phyloP scores from a whole-genome alignment of 2,113 vertebrate genomes.

The Laticauda laticaudata region DNA sequence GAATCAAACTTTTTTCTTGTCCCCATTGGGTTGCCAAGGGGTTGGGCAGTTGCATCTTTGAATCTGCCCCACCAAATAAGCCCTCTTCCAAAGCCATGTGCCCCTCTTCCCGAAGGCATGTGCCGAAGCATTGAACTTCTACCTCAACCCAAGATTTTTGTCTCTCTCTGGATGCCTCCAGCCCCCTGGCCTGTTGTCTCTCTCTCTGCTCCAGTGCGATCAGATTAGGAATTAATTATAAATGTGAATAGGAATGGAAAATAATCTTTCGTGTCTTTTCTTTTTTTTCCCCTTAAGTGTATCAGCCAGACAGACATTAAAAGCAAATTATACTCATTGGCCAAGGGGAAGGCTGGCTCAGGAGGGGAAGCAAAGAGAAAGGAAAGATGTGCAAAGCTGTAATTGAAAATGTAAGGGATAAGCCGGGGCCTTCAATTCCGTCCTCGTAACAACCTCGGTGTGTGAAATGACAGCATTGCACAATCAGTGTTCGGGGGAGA shows the following conservation, averaged over 20 bases:
- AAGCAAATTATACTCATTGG: conserved; percentile 54
- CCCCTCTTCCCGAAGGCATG: background rate
- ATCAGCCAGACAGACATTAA: conserved; percentile 41
- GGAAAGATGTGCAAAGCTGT: conserved; percentile 16
- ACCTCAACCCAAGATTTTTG: background rate
- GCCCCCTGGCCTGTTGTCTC: background rate
- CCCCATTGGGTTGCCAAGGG: background rate
- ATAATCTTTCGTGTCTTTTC: background rate
- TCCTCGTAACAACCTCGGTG: background rate
- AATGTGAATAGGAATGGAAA: conserved; percentile 26
- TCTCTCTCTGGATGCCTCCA: background rate
- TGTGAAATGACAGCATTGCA: background rate
- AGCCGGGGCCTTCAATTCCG: rapidly evolving
- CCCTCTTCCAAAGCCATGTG: rapidly evolving
- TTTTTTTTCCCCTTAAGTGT: conserved; percentile 15
- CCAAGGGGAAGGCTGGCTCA: conserved; percentile 39
- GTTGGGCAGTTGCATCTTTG: background rate
- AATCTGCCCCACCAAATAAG: background rate
- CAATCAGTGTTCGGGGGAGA: background rate
- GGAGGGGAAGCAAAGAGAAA: conserved; percentile 40
- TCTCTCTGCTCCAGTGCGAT: background rate
- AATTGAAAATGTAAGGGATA: conserved; percentile 43
- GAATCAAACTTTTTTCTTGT: background rate
- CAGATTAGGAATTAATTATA: conserved; percentile 52
- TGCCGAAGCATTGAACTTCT: background rate